Conservation (phyloP, 2,797 vertebrate species). For the Sciurus vulgaris region DNA sequence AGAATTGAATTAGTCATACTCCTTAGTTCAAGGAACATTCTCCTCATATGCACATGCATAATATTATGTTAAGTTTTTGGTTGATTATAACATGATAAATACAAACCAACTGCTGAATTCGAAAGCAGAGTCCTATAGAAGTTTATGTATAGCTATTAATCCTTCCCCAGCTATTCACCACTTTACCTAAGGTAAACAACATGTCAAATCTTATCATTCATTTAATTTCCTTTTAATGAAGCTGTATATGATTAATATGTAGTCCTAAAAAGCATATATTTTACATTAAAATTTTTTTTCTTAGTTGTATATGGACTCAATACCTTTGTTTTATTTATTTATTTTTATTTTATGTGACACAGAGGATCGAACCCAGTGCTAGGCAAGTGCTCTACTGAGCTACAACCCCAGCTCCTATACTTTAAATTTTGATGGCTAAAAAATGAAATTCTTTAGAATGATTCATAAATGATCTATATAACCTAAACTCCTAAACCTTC, state of each 20-base stretch:
- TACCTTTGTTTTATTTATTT: too few relatives aligned
- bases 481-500: neutral
- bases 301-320: too few relatives aligned
- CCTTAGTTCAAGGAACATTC: neutral
- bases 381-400: too few relatives aligned
- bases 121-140: neutral
- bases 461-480: neutral
- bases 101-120: neutral
- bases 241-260: neutral
- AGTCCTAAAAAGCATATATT: neutral
- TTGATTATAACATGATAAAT: neutral
- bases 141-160: neutral
- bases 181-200: neutral
- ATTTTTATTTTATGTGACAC: too few relatives aligned
- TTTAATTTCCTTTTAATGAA: neutral
- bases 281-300: neutral
- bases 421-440: neutral
- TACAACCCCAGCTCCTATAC: too few relatives aligned
- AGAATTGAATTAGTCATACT: neutral
- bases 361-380: too few relatives aligned
- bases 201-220: neutral
- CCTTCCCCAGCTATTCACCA: neutral
- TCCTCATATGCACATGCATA: neutral
- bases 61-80: neutral
- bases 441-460: slow-evolving; percentile 21